A percentile compares a stretch with the other conserved stretches of the same genome.
phyloP scores from a whole-genome alignment of 1,140 invertebrate genomes.

The Drosophila mauritiana region DNA sequence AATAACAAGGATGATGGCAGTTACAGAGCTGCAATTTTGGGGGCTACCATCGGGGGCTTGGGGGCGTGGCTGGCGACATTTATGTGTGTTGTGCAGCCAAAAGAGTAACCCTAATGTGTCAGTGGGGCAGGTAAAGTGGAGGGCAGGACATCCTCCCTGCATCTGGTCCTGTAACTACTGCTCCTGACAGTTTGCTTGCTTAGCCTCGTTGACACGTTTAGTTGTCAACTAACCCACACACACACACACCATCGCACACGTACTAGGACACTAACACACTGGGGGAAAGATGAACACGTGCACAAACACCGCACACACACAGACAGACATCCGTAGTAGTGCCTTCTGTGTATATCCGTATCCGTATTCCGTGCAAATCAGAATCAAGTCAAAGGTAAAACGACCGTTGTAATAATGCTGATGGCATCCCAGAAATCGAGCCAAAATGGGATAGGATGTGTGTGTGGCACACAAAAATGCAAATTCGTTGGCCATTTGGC shows the following conservation, averaged over 20 bases:
- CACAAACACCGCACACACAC: slow-evolving; percentile 10
- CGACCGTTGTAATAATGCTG: slow-evolving; percentile 70
- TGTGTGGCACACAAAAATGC: slow-evolving; percentile 43
- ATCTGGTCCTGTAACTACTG: slow-evolving; percentile 39
- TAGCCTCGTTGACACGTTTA: slow-evolving; percentile 80
- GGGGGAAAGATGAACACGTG: slow-evolving; percentile 18
- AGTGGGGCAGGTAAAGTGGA: slow-evolving; percentile 50
- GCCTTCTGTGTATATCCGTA: slow-evolving; percentile 6
- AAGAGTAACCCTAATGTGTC: slow-evolving; percentile 73
- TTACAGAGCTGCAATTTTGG: slow-evolving; percentile 42
- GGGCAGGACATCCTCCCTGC: slow-evolving; percentile 7
- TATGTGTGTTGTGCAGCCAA: slow-evolving; percentile 66
- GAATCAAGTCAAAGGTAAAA: slow-evolving; percentile 74
- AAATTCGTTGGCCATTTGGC: slow-evolving; percentile 72
- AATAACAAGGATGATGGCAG: slow-evolving; percentile 52
- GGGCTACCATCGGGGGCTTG: background rate
- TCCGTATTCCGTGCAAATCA: slow-evolving; percentile 64
- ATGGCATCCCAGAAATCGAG: slow-evolving; percentile 49
- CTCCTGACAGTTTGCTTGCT: slow-evolving; percentile 64
- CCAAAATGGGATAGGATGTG: slow-evolving; percentile 30
- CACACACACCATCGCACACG: slow-evolving; percentile 4
- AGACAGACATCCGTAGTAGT: slow-evolving; percentile 9
- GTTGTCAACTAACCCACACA: slow-evolving; percentile 61
- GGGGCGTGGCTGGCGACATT: slow-evolving; percentile 26
- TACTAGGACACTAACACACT: slow-evolving; percentile 2